phyloP scores from a whole-genome alignment of 2,113 vertebrate species.

The Nannospalax galili region DNA sequence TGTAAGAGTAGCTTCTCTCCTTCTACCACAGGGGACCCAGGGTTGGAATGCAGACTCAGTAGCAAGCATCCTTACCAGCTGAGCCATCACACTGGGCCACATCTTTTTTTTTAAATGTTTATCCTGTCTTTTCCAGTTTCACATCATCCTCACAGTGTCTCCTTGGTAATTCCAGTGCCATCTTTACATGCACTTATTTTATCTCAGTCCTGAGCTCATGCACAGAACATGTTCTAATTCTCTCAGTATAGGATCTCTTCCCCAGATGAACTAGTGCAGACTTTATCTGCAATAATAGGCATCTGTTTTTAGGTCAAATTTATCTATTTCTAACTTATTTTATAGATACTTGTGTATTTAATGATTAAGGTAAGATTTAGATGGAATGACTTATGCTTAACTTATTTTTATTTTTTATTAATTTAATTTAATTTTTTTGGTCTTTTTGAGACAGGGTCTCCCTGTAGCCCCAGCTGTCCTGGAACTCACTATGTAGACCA shows the following conservation, averaged over 20 bases:
- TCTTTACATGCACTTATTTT: not conserved
- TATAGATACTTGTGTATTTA: not conserved
- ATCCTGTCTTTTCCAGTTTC: not conserved
- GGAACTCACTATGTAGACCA: too few species aligned
- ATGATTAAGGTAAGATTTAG: not conserved
- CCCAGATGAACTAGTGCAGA: not conserved
- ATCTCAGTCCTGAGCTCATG: not conserved
- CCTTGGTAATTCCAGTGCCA: not conserved
- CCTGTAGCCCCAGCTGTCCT: too few species aligned
- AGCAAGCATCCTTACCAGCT: not conserved
- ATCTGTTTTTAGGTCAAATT: too few species aligned
- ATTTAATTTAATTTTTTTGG: too few species aligned
- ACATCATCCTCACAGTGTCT: not conserved
- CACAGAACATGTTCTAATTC: not conserved
- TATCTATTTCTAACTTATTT: not conserved
- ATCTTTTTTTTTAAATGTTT: not conserved
- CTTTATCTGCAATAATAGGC: not conserved
- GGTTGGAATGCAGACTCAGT: not conserved
- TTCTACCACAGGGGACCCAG: not conserved
- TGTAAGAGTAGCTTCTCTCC: too few species aligned
- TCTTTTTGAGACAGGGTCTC: too few species aligned
- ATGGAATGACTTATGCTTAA: not conserved
- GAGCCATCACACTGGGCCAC: not conserved
- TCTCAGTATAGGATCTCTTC: not conserved
- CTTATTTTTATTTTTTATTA: too few species aligned